Percentiles rank a stretch among this genome's conserved stretches.
Conservation (phyloP, 2,113 vertebrate genomes). For the Mirza zaza region DNA sequence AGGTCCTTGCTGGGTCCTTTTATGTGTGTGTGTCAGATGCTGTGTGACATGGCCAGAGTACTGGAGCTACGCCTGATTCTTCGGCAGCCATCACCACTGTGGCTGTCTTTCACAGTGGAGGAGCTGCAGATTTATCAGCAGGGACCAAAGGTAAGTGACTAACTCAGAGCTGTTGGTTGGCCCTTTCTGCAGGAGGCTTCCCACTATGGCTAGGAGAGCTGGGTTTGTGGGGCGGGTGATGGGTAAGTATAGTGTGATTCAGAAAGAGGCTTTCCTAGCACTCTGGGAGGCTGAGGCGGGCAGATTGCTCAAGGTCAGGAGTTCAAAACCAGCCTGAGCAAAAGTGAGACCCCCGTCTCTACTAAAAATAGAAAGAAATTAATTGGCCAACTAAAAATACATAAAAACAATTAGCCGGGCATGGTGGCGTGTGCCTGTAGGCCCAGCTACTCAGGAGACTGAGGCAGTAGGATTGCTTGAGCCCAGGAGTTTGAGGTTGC, state of each 20-base stretch:
- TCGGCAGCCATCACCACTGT: slow-evolving; percentile 93
- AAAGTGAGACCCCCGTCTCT: too few relatives aligned
- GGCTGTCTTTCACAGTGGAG: slow-evolving; percentile 92
- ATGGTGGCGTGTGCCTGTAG: too few relatives aligned
- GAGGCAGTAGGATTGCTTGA: too few relatives aligned
- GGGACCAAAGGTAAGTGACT: slow-evolving; percentile 83
- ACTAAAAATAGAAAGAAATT: too few relatives aligned
- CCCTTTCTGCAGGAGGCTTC: neutral
- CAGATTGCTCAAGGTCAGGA: too few relatives aligned
- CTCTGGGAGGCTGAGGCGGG: too few relatives aligned
- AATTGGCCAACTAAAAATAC: too few relatives aligned
- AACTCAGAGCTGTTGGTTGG: neutral
- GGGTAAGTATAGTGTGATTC: neutral
- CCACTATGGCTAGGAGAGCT: neutral
- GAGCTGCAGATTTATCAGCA: slow-evolving; percentile 89
- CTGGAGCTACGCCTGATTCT: slow-evolving; percentile 90
- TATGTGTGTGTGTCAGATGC: slow-evolving; percentile 86
- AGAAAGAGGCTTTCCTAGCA: neutral
- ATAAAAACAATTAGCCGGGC: too few relatives aligned
- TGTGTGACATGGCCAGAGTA: slow-evolving; percentile 88
- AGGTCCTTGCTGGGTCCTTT: neutral
- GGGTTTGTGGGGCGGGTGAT: neutral
- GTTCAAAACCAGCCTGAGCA: too few relatives aligned
- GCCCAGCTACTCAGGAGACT: too few relatives aligned
- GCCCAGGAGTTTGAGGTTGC: too few relatives aligned